These are phyloP conservation scores for Pempheris klunzingeri DNA, from an alignment of 2,797 vertebrate genomes.

Conservation along the genomic window DNA sequence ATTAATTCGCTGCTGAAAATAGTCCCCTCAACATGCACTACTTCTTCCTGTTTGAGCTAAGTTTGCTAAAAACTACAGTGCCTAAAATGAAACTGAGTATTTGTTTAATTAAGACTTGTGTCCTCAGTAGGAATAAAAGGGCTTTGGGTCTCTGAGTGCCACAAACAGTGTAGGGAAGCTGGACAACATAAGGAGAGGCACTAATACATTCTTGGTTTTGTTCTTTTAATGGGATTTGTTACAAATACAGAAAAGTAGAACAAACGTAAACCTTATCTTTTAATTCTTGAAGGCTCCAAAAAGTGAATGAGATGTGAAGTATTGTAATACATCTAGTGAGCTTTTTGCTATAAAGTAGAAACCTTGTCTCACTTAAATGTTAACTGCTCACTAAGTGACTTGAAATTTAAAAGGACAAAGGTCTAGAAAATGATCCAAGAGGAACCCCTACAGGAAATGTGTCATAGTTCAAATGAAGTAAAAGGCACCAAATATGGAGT, in stretches of 20 bases:
- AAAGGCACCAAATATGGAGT: background rate
- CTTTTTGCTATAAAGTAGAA: slow-evolving; percentile 7
- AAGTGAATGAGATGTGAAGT: background rate
- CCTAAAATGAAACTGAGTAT: background rate
- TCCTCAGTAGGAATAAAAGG: background rate
- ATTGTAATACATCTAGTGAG: background rate
- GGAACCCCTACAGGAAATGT: slow-evolving; percentile 5
- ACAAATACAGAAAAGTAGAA: background rate
- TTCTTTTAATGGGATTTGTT: background rate
- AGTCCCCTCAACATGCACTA: background rate
- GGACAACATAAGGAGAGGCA: background rate
- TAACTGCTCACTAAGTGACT: background rate
- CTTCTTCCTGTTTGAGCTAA: background rate
- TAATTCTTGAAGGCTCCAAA: background rate
- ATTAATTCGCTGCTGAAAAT: background rate
- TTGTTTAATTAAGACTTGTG: background rate
- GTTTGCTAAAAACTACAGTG: background rate
- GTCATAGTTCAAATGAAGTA: background rate
- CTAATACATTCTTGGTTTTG: background rate
- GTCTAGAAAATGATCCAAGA: background rate
- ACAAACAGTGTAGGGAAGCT: background rate
- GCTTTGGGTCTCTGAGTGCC: no score
- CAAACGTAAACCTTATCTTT: background rate
- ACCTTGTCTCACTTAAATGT: background rate
- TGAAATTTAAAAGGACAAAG: background rate